These are phyloP conservation scores for Halcyon smyrnensis DNA, from an alignment of 2,797 vertebrate genomes.

Conservation along the genomic window DNA sequence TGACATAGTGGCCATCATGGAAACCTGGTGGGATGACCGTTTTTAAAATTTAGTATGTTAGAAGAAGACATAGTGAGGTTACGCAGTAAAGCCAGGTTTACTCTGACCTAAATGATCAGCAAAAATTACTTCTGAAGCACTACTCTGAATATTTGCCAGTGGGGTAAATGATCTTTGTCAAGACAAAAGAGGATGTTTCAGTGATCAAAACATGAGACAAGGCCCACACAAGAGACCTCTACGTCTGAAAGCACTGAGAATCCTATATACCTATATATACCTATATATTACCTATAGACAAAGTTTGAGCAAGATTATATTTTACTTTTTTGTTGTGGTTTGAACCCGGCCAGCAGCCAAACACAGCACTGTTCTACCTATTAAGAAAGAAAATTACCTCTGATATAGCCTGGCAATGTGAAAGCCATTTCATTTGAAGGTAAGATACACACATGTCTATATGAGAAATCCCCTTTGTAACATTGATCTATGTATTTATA, in stretches of 20 bases:
- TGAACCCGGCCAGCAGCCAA: not conserved
- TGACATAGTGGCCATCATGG: too few relatives aligned
- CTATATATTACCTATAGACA: not conserved
- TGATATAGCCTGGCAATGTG: not conserved
- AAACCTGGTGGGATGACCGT: too few relatives aligned
- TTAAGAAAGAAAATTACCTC: not conserved
- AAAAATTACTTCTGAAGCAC: not conserved
- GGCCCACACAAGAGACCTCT: not conserved
- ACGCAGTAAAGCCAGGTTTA: not conserved
- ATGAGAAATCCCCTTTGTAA: not conserved
- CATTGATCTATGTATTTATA: fast-evolving
- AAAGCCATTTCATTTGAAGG: not conserved
- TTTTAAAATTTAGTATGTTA: not conserved
- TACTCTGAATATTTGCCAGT: not conserved
- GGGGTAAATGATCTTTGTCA: not conserved
- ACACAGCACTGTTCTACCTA: not conserved
- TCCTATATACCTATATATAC: not conserved
- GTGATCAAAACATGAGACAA: not conserved
- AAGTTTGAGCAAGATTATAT: not conserved
- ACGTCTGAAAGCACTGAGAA: not conserved
- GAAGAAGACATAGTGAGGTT: fast-evolving
- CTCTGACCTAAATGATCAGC: not conserved
- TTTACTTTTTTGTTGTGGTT: not conserved
- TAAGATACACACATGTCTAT: not conserved
- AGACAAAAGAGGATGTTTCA: not conserved